Conservation (phyloP, 2,113 vertebrate genomes). For the Pipra filicauda region DNA sequence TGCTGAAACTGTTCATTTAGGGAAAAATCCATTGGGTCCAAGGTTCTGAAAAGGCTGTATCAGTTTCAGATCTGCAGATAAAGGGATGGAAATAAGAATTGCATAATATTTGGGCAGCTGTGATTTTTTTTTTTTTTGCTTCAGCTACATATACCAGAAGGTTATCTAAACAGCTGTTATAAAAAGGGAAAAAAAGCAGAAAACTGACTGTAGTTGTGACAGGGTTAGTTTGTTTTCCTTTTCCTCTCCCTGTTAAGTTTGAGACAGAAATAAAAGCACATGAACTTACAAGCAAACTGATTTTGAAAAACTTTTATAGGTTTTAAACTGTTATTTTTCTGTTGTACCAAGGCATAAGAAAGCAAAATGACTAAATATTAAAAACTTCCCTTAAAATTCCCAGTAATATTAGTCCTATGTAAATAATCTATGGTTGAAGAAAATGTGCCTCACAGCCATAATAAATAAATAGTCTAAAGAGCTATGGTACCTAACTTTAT, state of each 20-base stretch:
- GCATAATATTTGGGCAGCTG: background rate
- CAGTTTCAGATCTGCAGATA: background rate
- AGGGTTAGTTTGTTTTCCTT: background rate
- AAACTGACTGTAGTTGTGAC: background rate
- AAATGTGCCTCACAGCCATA: rapidly evolving
- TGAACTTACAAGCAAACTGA: background rate
- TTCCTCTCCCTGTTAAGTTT: background rate
- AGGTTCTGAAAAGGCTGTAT: background rate
- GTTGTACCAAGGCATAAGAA: background rate
- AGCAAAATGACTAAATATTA: background rate
- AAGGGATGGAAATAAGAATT: background rate
- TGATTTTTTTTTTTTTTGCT: background rate
- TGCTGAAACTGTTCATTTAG: background rate
- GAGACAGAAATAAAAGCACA: background rate
- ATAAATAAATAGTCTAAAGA: background rate
- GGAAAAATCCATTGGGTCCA: background rate
- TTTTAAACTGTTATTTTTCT: background rate
- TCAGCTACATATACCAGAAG: background rate
- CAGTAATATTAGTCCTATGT: background rate
- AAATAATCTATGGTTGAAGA: background rate
- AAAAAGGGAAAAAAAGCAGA: background rate
- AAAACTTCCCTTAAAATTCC: background rate
- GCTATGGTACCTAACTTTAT: rapidly evolving
- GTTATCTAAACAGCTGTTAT: background rate
- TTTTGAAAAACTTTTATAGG: background rate